These are phyloP conservation scores for Lottia scabra DNA, from an alignment of 2,888 invertebrate species.

Conservation along the genomic window DNA sequence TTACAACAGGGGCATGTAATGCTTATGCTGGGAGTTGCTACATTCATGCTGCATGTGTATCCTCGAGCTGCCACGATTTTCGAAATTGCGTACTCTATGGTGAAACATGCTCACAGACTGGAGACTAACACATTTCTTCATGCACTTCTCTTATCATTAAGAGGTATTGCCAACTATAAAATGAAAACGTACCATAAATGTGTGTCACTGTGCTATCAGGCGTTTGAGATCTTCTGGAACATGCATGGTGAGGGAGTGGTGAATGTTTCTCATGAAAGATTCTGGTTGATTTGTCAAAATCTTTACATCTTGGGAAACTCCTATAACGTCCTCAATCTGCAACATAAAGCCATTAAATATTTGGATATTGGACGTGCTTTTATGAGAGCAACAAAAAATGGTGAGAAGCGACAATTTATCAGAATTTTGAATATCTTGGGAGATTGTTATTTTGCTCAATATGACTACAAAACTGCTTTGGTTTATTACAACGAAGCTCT, in stretches of 20 bases:
- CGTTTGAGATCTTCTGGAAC: conserved; percentile 62
- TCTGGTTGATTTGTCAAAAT: conserved; percentile 66
- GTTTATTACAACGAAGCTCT: conserved; percentile 64
- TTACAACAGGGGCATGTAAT: conserved; percentile 65
- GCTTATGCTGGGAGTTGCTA: conserved; percentile 65
- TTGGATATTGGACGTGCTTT: conserved; percentile 58
- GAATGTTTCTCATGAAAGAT: conserved; percentile 56
- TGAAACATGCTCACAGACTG: conserved; percentile 59
- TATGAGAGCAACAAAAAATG: conserved; percentile 46
- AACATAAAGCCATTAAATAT: conserved; percentile 64
- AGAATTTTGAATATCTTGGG: conserved; percentile 61
- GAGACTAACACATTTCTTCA: conserved; percentile 52
- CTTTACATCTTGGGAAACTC: conserved; percentile 65
- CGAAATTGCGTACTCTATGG: conserved; percentile 63
- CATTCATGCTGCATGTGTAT: conserved; percentile 65
- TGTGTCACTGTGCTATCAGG: conserved; percentile 64
- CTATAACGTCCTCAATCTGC: conserved; percentile 60
- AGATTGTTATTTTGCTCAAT: conserved; percentile 63
- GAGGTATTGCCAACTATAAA: conserved; percentile 63
- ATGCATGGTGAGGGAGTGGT: conserved; percentile 59
- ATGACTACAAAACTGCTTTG: conserved; percentile 62
- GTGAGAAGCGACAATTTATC: conserved; percentile 59
- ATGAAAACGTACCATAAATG: conserved; percentile 66
- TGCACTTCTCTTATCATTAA: conserved; percentile 61
- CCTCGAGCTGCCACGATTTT: conserved; percentile 65